These are phyloP conservation scores for Pedetes capensis DNA, from an alignment of 2,113 vertebrate genomes.

Conservation along the genomic window DNA sequence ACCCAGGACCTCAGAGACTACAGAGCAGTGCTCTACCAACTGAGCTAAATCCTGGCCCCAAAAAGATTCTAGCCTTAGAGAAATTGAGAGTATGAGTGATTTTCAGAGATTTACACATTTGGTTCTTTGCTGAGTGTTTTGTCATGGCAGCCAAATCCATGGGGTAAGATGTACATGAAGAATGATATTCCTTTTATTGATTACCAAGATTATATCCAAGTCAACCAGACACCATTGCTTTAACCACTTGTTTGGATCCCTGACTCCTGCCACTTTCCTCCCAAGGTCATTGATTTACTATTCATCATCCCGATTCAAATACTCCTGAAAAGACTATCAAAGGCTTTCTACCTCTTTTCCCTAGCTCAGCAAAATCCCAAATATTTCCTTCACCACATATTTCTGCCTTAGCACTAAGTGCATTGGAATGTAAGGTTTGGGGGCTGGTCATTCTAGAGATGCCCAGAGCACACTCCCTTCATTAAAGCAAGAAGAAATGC, in stretches of 20 bases:
- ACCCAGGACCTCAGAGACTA: too few relatives aligned
- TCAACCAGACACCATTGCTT: background rate
- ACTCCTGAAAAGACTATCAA: background rate
- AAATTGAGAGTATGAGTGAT: background rate
- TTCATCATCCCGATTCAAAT: slow-evolving; percentile 13
- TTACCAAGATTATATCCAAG: background rate
- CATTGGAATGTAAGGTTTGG: background rate
- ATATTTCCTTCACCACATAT: background rate
- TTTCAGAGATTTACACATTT: background rate
- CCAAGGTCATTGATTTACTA: background rate
- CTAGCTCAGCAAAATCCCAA: background rate
- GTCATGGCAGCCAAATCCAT: background rate
- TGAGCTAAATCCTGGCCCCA: too few relatives aligned
- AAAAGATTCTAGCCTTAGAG: background rate
- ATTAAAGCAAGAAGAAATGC: background rate
- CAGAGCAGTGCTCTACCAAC: too few relatives aligned
- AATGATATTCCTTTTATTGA: background rate
- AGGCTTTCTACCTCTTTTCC: background rate
- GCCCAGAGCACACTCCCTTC: background rate
- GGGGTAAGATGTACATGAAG: background rate
- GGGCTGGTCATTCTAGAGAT: background rate
- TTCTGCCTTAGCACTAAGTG: background rate
- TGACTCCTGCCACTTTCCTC: background rate
- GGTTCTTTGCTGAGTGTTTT: background rate
- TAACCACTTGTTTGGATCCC: background rate